Percentiles rank a stretch among this genome's conserved stretches.
phyloP scores from a whole-genome alignment of 2,888 invertebrate species.

The Alviniconcha strummeri region DNA sequence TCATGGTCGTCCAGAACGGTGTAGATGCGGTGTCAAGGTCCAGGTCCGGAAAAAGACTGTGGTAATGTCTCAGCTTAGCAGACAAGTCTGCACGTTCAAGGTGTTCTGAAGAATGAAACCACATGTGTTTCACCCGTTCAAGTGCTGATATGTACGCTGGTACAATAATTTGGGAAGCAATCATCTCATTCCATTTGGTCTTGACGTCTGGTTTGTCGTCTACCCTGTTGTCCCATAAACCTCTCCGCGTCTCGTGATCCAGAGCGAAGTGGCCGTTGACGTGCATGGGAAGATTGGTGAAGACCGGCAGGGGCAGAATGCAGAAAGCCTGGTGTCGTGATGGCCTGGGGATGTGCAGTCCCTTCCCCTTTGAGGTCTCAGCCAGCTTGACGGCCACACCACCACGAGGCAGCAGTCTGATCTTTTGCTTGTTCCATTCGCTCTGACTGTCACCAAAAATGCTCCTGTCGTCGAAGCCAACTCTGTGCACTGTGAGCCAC shows the following conservation, averaged over 20 bases:
- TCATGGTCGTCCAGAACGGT: conserved; percentile 33
- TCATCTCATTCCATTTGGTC: conserved; percentile 59
- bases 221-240: conserved; percentile 26
- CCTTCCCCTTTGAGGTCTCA: not conserved
- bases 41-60: conserved; percentile 35
- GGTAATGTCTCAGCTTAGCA: conserved; percentile 10
- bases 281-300: conserved; percentile 58
- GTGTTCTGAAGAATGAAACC: not conserved
- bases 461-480: conserved; percentile 48
- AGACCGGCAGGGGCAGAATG: conserved; percentile 57
- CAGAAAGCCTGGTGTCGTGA: conserved; percentile 50
- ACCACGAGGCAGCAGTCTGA: conserved; percentile 53
- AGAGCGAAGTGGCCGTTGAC: conserved; percentile 61
- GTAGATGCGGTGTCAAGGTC: not conserved
- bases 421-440: conserved; percentile 44
- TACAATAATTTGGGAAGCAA: conserved; percentile 55
- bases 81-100: not conserved
- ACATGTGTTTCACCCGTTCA: conserved; percentile 25
- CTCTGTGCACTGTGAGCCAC: conserved; percentile 58
- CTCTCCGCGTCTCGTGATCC: conserved; percentile 54
- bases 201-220: not conserved
- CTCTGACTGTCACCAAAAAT: conserved; percentile 43
- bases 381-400: conserved; percentile 51
- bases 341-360: not conserved
- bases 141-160: conserved; percentile 53